phyloP scores from a whole-genome alignment of 2,113 vertebrate genomes.

The Hypanus sabinus region DNA sequence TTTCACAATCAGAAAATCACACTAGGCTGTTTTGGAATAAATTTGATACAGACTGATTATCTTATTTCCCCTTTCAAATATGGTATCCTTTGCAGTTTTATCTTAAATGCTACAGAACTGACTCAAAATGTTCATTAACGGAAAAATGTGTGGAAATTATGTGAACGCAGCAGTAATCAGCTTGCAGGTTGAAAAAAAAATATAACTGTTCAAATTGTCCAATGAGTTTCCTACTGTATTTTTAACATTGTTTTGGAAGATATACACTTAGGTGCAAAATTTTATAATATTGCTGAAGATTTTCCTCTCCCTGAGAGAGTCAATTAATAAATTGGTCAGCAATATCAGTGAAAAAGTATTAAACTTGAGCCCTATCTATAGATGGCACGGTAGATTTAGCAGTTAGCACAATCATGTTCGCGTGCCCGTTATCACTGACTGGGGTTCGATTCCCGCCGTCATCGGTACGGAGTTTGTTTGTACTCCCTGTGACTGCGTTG shows the following conservation, averaged over 20 bases:
- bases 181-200: background rate
- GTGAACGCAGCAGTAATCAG: background rate
- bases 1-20: constrained; percentile 81
- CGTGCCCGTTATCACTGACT: too few relatives aligned
- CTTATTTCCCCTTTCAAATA: constrained; percentile 50
- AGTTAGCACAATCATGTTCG: too few relatives aligned
- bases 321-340: background rate
- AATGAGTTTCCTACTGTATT: background rate
- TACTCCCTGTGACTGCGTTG: too few relatives aligned
- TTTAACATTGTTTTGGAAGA: background rate
- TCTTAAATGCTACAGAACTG: constrained; percentile 32
- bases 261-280: background rate
- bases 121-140: background rate
- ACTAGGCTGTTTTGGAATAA: constrained; percentile 80
- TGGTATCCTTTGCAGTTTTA: constrained; percentile 34
- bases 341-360: background rate
- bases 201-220: constrained; percentile 3
- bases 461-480: too few relatives aligned
- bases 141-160: background rate
- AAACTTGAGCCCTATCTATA: background rate
- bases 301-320: background rate
- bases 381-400: too few relatives aligned
- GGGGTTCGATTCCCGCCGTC: too few relatives aligned
- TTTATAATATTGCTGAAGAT: background rate
- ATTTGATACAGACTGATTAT: constrained; percentile 91